phyloP scores from a whole-genome alignment of 2,113 vertebrate genomes.

The Xenus cinereus region DNA sequence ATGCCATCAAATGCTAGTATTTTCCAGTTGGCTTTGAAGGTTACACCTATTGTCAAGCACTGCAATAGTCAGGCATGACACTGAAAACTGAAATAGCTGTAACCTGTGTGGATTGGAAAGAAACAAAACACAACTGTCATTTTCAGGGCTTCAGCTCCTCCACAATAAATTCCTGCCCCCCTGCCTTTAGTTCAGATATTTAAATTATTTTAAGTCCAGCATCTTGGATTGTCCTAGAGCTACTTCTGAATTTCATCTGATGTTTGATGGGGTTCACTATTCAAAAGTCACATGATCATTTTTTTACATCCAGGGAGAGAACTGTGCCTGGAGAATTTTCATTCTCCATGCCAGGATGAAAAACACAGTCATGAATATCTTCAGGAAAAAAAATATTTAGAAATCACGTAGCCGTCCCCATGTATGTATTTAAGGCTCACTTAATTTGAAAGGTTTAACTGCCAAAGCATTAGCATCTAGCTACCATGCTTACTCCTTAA shows the following conservation, averaged over 20 bases:
- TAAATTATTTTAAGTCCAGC: not conserved
- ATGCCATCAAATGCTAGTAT: not conserved
- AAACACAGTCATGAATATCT: not conserved
- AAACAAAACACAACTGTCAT: not conserved
- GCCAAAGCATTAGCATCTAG: not conserved
- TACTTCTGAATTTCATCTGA: not conserved
- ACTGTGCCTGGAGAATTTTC: not conserved
- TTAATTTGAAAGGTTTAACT: not conserved
- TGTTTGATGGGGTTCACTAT: not conserved
- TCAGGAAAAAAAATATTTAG: not conserved
- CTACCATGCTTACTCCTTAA: not conserved
- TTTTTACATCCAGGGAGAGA: not conserved
- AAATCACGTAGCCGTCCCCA: not conserved
- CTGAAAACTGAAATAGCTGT: not conserved
- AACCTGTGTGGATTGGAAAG: not conserved
- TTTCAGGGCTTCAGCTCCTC: not conserved
- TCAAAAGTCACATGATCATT: not conserved
- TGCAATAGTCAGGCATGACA: not conserved
- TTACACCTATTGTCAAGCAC: not conserved
- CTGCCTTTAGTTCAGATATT: not conserved
- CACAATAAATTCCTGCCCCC: not conserved
- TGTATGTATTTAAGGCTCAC: not conserved
- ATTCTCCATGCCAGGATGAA: not conserved
- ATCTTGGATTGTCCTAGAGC: not conserved
- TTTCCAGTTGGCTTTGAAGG: not conserved